A percentile compares a stretch with the other conserved stretches of the same genome.
These are phyloP conservation scores for Onychostruthus taczanowskii DNA, from an alignment of 2,113 vertebrate species.

Conservation along the genomic window DNA sequence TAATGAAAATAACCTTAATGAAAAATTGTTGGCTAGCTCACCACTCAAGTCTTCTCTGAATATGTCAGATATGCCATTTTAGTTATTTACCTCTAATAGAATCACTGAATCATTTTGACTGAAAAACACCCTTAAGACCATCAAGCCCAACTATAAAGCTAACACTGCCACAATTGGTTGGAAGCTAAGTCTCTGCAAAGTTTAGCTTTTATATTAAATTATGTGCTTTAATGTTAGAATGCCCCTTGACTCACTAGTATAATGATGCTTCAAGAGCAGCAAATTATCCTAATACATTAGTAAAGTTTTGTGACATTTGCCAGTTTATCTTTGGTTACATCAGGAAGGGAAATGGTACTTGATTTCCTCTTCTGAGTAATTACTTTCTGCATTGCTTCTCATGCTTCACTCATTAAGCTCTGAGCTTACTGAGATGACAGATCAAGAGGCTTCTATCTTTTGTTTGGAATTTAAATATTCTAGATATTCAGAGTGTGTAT, in stretches of 20 bases:
- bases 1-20: neutral
- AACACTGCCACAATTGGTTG: neutral
- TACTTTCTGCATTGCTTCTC: neutral
- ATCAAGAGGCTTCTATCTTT: neutral
- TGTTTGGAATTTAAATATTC: neutral
- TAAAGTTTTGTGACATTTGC: neutral
- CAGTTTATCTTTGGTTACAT: neutral
- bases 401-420: neutral
- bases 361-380: neutral
- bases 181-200: neutral
- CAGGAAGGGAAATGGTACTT: neutral
- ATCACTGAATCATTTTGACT: neutral
- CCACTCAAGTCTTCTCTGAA: neutral
- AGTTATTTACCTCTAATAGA: neutral
- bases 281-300: neutral
- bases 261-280: neutral
- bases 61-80: neutral
- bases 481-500: neutral
- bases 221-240: neutral
- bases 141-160: neutral
- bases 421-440: neutral
- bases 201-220: neutral
- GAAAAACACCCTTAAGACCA: neutral
- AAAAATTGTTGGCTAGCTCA: neutral
- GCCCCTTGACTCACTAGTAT: neutral